Evolutionary conservation across 2,888 invertebrate species (phyloP), one percentile per base, ranked within the genome.

Genomic region (Petrophora chlorosata): DNA sequence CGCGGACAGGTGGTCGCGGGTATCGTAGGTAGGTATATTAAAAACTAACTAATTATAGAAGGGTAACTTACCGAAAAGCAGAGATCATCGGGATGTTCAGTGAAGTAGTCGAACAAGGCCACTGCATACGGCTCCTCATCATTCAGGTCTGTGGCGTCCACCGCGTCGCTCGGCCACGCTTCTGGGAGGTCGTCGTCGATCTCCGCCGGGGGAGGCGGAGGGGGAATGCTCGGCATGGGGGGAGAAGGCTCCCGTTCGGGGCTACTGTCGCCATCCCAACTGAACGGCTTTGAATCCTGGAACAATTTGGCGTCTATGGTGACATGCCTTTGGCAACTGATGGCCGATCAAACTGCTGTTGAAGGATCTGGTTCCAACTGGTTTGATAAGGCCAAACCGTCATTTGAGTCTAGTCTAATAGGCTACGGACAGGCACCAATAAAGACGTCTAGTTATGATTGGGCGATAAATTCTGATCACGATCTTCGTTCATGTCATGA

Each of bases 141-240:
- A n/a, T 68, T 66, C 19, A 53, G 58, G 17, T 46, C 46, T 25
- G 53, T n/a, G n/a, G n/a, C n/a, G n/a, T n/a, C n/a, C n/a, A n/a
- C n/a, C n/a, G 50, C 54, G 23, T 70, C 70, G 14, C 23, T 15
- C 5, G 73, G 70, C 79, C 82, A 82, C 46, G 67, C 75, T 61
- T 71, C 81, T 1, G 73, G 66, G 17, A 73, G 49, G 23, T 82
- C 82, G 2, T 79, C 91, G 42, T 67, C 86, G 8, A 76, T 70
- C 7, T 85, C 76, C 0, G 95, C 95, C 2, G 94, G 95, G 29
- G 95, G 95, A 30, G 95, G 94, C 1, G 96, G 96, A 2, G 96
- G 95, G 4, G 96, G 95, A 57, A 94, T 91, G 26, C 91, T 92
- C 5, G 96, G 96, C 95, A 96, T 96, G 0, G 96, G 96, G 0